Evolutionary conservation across 1,140 invertebrate species (phyloP), one percentile per base, ranked within the genome.

Genomic region (Delia radicum): DNA sequence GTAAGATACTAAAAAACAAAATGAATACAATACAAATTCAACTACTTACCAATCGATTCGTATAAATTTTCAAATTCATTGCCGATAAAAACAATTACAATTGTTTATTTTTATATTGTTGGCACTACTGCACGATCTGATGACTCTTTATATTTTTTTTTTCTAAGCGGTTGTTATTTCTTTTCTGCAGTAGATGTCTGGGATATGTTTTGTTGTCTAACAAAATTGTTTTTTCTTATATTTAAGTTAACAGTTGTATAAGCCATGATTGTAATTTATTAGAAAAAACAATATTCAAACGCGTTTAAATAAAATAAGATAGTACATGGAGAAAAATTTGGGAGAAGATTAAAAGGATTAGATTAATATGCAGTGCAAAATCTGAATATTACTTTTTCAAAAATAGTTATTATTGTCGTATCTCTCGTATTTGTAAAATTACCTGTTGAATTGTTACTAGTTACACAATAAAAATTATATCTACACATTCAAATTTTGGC

Each of bases 61-160:
- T n/a, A 55, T 55, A 21, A 24, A 55, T 21, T 55, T 55, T 55
- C 48, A 55, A 55, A 55, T 55, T 55, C 48, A 55, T 55, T 55
- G 48, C 18, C 48, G 48, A 21, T 55, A 55, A 55, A 55, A 55
- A 55, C 48, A 55, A 55, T 55, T 21, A 55, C 48, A 55, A 55
- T 55, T 55, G 48, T 55, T 55, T 55, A 21, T 55, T 55, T 55
- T 55, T 55, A 55, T 55, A 55, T 55, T 55, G n/a, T 55, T 55
- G 18, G n/a, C 48, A 55, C 48, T 24, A 55, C 48, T 24, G 48
- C 48, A 55, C 48, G 48, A 55, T 55, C 48, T 55, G 48, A 55
- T 55, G 48, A 55, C n/a, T 55, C 24, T 55, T 18, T 8, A 2
- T 3, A 18, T 55, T 18, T 7, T 24, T 55, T 55, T 42, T 55